These are phyloP conservation scores for Pilophorus perplexus DNA, from an alignment of 2,888 invertebrate genomes.

Conservation along the genomic window DNA sequence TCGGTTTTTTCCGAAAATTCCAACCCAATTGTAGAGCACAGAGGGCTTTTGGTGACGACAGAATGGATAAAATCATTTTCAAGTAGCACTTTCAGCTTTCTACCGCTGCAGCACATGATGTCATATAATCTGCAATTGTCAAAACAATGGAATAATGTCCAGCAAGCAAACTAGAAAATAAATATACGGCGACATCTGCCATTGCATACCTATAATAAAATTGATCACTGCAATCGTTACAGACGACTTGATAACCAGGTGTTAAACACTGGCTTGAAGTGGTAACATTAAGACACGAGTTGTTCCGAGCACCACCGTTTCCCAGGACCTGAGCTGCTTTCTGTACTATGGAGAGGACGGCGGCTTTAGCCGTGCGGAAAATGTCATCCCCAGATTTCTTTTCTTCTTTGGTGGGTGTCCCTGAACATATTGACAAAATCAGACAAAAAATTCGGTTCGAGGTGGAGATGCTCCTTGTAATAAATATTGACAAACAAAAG, in stretches of 20 bases:
- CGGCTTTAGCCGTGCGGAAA: constrained; percentile 84
- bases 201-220: constrained; percentile 60
- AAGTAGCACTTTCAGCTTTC: constrained; percentile 62
- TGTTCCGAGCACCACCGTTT: constrained; percentile 55
- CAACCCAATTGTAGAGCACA: constrained; percentile 63
- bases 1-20: constrained; percentile 50
- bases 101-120: constrained; percentile 68
- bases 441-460: neutral
- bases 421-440: too few relatives aligned
- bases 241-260: constrained; percentile 70
- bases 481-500: neutral
- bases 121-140: constrained; percentile 65
- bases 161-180: neutral
- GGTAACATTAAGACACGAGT: constrained; percentile 9
- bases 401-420: constrained; percentile 56
- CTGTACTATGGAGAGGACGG: constrained; percentile 87
- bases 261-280: constrained; percentile 60
- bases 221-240: constrained; percentile 70
- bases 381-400: constrained; percentile 56
- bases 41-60: constrained; percentile 61
- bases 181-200: constrained; percentile 6
- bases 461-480: neutral
- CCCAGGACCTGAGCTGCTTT: constrained; percentile 84
- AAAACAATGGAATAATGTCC: neutral
- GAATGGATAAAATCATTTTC: constrained; percentile 61